phyloP scores from a whole-genome alignment of 1,140 invertebrate genomes.

The Orussus abietinus region DNA sequence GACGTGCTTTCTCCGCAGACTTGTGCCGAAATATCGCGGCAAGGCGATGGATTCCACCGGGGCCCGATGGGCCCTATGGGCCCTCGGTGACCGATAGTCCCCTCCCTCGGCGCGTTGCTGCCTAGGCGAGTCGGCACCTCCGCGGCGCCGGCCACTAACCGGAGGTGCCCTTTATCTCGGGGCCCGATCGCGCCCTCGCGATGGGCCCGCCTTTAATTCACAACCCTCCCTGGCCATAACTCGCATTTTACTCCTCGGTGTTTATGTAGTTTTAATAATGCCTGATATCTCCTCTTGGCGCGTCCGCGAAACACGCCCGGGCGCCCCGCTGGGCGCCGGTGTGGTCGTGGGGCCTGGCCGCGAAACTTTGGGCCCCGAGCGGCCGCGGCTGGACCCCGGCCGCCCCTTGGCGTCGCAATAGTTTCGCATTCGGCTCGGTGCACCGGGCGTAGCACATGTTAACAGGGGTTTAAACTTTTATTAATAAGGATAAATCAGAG shows the following conservation, averaged over 20 bases:
- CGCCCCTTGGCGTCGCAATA: slow-evolving; percentile 18
- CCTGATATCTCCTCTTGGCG: slow-evolving; percentile 43
- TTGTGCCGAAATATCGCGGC: too few species aligned
- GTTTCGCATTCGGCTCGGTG: slow-evolving; percentile 21
- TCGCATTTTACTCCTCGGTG: slow-evolving; percentile 46
- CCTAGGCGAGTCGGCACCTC: too few species aligned
- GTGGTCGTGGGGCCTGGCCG: slow-evolving; percentile 34
- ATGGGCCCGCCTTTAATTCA: slow-evolving; percentile 47
- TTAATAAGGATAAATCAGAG: slow-evolving; percentile 54
- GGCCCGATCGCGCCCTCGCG: not conserved
- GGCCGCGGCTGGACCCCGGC: not conserved
- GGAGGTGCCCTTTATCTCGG: slow-evolving; percentile 1
- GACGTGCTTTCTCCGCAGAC: too few species aligned
- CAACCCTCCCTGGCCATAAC: slow-evolving; percentile 43
- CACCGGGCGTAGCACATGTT: slow-evolving; percentile 33
- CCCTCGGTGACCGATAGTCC: too few species aligned
- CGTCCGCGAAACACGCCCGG: slow-evolving; percentile 28
- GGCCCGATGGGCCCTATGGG: too few species aligned
- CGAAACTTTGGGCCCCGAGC: slow-evolving; percentile 29
- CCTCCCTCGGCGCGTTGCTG: too few species aligned
- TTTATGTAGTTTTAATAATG: slow-evolving; percentile 55
- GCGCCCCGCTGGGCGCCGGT: slow-evolving; percentile 43
- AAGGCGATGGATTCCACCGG: too few species aligned
- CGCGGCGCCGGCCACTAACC: too few species aligned
- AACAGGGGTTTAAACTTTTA: slow-evolving; percentile 50